A percentile compares a stretch with the other conserved stretches of the same genome.
phyloP scores from a whole-genome alignment of 1,140 invertebrate species.

The Sinonovacula constricta region DNA sequence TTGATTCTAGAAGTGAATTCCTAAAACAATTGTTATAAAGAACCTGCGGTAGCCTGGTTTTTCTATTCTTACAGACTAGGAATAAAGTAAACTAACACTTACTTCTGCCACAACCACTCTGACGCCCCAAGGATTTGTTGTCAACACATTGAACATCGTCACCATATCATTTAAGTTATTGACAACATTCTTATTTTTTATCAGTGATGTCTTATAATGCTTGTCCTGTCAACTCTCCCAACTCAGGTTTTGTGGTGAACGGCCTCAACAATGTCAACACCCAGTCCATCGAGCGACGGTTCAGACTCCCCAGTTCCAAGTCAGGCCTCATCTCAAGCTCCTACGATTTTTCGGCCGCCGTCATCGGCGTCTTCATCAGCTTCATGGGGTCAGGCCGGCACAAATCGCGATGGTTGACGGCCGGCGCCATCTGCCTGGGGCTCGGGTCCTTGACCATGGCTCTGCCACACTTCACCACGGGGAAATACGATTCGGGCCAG shows the following conservation, averaged over 20 bases:
- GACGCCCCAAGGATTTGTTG: neutral
- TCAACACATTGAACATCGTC: neutral
- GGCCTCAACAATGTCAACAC: conserved; percentile 91
- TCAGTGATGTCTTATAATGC: conserved; percentile 3
- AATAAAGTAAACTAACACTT: neutral
- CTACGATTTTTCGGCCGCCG: conserved; percentile 88
- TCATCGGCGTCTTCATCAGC: conserved; percentile 88
- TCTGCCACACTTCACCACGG: conserved; percentile 47
- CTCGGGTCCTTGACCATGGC: conserved; percentile 52
- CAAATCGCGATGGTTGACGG: conserved; percentile 43
- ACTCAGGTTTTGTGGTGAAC: conserved; percentile 88
- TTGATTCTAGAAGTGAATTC: neutral
- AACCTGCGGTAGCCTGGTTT: too few relatives aligned
- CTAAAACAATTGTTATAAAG: neutral
- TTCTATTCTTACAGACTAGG: neutral
- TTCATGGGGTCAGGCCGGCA: conserved; percentile 82
- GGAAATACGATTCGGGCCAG: conserved; percentile 44
- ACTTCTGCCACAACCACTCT: neutral
- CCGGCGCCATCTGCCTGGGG: conserved; percentile 23
- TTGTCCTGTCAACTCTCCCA: neutral
- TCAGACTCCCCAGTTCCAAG: conserved; percentile 85
- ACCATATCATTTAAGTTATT: neutral
- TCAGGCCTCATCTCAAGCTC: conserved; percentile 88
- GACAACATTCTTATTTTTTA: neutral
- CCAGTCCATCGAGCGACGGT: conserved; percentile 90